Evolutionary conservation across 2,888 invertebrate species (phyloP).

Genomic region (Apamea epomidion): DNA sequence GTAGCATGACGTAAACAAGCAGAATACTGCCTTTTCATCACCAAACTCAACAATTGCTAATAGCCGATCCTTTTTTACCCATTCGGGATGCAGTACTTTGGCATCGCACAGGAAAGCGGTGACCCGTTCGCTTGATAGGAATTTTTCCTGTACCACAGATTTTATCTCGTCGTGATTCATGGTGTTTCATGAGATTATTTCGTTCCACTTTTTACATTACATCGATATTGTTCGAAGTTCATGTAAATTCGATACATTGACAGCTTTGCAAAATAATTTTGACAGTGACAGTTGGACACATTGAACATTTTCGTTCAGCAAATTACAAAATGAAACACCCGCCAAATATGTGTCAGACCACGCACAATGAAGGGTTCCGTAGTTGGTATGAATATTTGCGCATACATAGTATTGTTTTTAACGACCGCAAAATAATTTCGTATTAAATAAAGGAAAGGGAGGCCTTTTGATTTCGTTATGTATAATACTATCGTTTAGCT

Average conservation of each 20-base stretch:
- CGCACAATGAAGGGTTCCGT: background rate
- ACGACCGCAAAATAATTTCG: background rate
- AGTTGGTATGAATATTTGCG: background rate
- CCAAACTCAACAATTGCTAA: slow-evolving; percentile 88
- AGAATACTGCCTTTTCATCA: slow-evolving; percentile 89
- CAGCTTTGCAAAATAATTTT: slow-evolving; percentile 63
- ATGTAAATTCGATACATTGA: slow-evolving; percentile 66
- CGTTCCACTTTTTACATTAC: slow-evolving; percentile 58
- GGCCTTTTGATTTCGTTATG: too few species aligned
- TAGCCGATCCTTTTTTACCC: slow-evolving; percentile 86
- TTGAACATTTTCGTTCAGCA: slow-evolving; percentile 48
- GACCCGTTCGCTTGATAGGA: slow-evolving; percentile 86
- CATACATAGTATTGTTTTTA: background rate
- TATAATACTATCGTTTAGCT: background rate
- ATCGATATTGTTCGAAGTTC: slow-evolving; percentile 58
- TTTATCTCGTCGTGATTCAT: slow-evolving; percentile 89
- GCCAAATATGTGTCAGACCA: background rate
- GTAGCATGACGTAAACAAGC: slow-evolving; percentile 89
- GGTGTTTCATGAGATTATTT: slow-evolving; percentile 70
- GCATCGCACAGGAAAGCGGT: slow-evolving; percentile 87
- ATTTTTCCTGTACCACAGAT: slow-evolving; percentile 88
- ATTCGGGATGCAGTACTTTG: slow-evolving; percentile 87
- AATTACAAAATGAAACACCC: background rate
- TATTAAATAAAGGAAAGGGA: background rate
- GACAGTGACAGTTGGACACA: slow-evolving; percentile 57